Evolutionary conservation across 2,888 invertebrate species (phyloP).

Genomic region (Leuctra nigra): DNA sequence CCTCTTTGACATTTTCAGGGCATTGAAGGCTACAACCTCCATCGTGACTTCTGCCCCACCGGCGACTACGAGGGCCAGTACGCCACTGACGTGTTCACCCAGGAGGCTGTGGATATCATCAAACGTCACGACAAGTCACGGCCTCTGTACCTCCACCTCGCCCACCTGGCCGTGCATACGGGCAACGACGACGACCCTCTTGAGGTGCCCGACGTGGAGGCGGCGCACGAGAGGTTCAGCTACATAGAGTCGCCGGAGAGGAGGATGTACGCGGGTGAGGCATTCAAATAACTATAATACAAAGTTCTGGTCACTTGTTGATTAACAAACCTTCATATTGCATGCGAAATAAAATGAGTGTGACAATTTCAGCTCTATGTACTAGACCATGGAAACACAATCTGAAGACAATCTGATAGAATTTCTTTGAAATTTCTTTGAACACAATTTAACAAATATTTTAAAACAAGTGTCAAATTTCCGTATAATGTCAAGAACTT

Average conservation of each 20-base stretch:
- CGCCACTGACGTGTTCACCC: conserved; percentile 40
- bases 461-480: too few species aligned
- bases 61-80: conserved; percentile 46
- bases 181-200: conserved; percentile 60
- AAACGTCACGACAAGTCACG: conserved; percentile 45
- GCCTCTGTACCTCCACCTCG: conserved; percentile 72
- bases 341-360: too few species aligned
- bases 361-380: too few species aligned
- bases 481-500: too few species aligned
- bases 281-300: too few species aligned
- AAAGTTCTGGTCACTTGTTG: too few species aligned
- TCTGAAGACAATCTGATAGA: too few species aligned
- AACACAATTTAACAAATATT: too few species aligned
- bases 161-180: conserved; percentile 74
- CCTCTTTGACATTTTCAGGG: too few species aligned
- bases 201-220: conserved; percentile 50
- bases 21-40: conserved; percentile 42
- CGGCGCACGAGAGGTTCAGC: conserved; percentile 57
- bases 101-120: conserved; percentile 48
- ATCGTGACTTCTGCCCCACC: conserved; percentile 38
- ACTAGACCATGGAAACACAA: too few species aligned
- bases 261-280: conserved; percentile 70
- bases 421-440: too few species aligned
- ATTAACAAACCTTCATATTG: too few species aligned
- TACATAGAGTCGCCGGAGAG: conserved; percentile 61